Evolutionary conservation across 2,888 invertebrate genomes (phyloP), one percentile per base, ranked within the genome.

Genomic region (Acheta domesticus): DNA sequence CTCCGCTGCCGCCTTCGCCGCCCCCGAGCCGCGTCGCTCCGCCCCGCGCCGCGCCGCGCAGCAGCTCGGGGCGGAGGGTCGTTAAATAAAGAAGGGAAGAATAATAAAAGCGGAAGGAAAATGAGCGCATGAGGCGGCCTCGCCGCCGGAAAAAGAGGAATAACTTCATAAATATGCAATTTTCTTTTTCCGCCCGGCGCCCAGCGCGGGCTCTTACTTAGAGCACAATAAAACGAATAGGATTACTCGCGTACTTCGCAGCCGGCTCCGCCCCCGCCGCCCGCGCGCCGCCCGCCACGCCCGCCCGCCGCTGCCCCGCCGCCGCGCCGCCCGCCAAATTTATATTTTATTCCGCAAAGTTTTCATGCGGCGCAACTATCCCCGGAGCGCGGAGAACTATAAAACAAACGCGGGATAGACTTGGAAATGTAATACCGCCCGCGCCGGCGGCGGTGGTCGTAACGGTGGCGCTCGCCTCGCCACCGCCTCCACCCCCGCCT

Each of bases 141-240:
- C 49, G 80, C 74, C 12, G 73, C 73, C 48, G 77, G 78, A 50
- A 79, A 80, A 79, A 78, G 81, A 81, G 80, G 78, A 79, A 81
- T 82, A 82, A 82, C 82, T 82, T 82, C 82, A 82, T 82, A 82
- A 82, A 82, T 82, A 82, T 82, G 82, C 81, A 82, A 80, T 82
- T 82, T 80, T 80, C 80, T 75, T 74, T 81, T 79, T 81, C 79
- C 76, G 74, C 73, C 48, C 77, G 62, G 62, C 62, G 62, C 62
- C 62, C 62, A 62, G 62, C n/a, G 62, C 62, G 62, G 62, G 62
- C 62, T 62, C 62, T 62, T 62, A 62, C 62, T 62, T 79, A 79
- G 75, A 78, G 62, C 62, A n/a, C 62, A n/a, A 75, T 79, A 78
- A 80, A 81, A 80, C 79, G 81, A 79, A 81, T 77, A 79, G 78